A percentile compares a stretch with the other conserved stretches of the same genome.
Conservation (phyloP, 2,113 vertebrate genomes). For the Calyptommatus sinebrachiatus region DNA sequence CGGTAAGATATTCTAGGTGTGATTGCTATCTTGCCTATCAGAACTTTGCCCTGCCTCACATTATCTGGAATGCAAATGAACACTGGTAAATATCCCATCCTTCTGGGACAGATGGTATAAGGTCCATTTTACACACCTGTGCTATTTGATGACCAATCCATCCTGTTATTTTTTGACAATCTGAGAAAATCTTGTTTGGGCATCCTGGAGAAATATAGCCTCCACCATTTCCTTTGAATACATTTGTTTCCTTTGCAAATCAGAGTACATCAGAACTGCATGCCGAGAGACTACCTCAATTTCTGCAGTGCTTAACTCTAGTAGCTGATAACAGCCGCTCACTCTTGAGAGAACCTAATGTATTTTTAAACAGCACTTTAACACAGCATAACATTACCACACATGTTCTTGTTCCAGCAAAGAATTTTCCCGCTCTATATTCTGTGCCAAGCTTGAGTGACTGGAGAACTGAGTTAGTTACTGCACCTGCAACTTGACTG, state of each 20-base stretch:
- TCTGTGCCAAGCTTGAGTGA: constrained; percentile 47
- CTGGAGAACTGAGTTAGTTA: constrained; percentile 64
- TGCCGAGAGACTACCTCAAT: constrained; percentile 12
- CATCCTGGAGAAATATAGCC: not conserved
- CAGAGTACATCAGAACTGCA: not conserved
- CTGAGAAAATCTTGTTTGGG: not conserved
- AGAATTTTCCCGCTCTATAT: constrained; percentile 67
- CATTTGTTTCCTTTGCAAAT: constrained; percentile 2
- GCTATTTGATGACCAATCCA: not conserved
- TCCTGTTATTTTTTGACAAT: constrained; percentile 24
- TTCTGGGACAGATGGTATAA: too few species aligned
- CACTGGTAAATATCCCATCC: too few species aligned
- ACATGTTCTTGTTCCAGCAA: constrained; percentile 63
- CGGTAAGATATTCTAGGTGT: too few species aligned
- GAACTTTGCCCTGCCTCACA: too few species aligned
- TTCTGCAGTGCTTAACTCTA: constrained; percentile 22
- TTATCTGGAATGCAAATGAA: too few species aligned
- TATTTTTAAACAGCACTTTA: constrained; percentile 63
- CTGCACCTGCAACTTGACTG: constrained; percentile 52
- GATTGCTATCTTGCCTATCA: too few species aligned
- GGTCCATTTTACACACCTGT: not conserved
- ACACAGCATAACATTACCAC: constrained; percentile 57
- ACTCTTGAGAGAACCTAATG: constrained; percentile 46
- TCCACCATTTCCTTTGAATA: not conserved
- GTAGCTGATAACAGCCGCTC: constrained; percentile 1